These are phyloP conservation scores for Lepus oiostolus DNA, from an alignment of 2,797 vertebrate species.

Conservation along the genomic window DNA sequence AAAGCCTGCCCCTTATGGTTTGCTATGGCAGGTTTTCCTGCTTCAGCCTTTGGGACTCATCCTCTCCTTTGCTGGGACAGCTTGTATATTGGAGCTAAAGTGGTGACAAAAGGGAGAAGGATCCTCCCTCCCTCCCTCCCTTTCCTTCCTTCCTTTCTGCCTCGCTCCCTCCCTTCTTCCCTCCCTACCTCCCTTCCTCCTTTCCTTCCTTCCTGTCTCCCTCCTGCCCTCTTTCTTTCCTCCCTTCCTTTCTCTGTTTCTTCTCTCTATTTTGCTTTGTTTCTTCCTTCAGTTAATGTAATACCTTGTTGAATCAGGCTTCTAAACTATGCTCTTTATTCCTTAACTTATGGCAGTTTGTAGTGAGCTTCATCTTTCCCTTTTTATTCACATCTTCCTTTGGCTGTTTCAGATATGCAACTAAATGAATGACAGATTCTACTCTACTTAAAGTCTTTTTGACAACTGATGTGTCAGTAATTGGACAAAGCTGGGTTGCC, in stretches of 20 bases:
- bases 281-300: not conserved
- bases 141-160: no score
- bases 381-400: not conserved
- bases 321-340: not conserved
- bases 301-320: not conserved
- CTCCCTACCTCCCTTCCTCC: no score
- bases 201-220: not conserved
- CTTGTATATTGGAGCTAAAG: not conserved
- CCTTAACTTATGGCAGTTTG: not conserved
- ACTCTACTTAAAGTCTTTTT: not conserved
- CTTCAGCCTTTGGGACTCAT: not conserved
- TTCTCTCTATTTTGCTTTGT: not conserved
- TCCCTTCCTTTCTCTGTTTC: no score
- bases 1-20: not conserved
- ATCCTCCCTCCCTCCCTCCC: not conserved
- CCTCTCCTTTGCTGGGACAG: not conserved
- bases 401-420: not conserved
- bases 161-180: accelerated
- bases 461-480: not conserved
- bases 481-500: not conserved
- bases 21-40: not conserved
- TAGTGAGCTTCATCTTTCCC: not conserved
- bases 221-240: no score
- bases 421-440: not conserved
- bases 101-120: not conserved